phyloP scores from a whole-genome alignment of 2,888 invertebrate genomes.

The Cheilosia soror region DNA sequence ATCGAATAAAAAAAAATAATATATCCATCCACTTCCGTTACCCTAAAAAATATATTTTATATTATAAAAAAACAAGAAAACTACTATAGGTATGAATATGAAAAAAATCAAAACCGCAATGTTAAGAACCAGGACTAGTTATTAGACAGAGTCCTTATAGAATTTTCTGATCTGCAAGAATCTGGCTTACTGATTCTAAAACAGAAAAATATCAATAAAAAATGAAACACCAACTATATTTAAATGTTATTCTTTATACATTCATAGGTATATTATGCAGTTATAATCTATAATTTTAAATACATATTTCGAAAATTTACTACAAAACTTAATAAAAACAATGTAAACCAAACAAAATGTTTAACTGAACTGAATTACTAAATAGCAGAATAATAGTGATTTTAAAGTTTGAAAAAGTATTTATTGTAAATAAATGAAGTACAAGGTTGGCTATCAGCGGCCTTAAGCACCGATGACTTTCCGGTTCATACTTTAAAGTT shows the following conservation, averaged over 20 bases:
- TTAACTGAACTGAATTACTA: conserved; percentile 46
- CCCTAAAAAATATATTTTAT: conserved; percentile 78
- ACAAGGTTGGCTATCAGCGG: not conserved
- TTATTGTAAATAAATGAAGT: conserved; percentile 6
- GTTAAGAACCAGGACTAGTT: not conserved
- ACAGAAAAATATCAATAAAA: conserved; percentile 12
- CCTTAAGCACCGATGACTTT: no score
- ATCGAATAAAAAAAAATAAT: conserved; percentile 84
- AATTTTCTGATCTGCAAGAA: no score
- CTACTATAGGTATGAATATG: conserved; percentile 46
- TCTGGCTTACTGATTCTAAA: not conserved
- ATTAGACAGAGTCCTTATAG: no score
- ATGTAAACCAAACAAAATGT: conserved; percentile 15
- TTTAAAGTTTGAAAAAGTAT: conserved; percentile 14
- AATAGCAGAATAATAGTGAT: conserved; percentile 41
- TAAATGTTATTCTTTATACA: conserved; percentile 36
- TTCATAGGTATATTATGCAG: conserved; percentile 15
- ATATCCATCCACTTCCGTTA: conserved; percentile 84
- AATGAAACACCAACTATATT: conserved; percentile 39
- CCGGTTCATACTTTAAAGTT: no score
- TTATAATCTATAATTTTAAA: conserved; percentile 17
- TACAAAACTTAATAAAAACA: no score
- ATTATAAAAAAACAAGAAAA: conserved; percentile 52
- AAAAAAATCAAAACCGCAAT: conserved; percentile 17
- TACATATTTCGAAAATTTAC: not conserved